Percentiles rank a stretch among this genome's conserved stretches.
These are phyloP conservation scores for Baronia brevicornis DNA, from an alignment of 2,888 invertebrate genomes.

Conservation along the genomic window DNA sequence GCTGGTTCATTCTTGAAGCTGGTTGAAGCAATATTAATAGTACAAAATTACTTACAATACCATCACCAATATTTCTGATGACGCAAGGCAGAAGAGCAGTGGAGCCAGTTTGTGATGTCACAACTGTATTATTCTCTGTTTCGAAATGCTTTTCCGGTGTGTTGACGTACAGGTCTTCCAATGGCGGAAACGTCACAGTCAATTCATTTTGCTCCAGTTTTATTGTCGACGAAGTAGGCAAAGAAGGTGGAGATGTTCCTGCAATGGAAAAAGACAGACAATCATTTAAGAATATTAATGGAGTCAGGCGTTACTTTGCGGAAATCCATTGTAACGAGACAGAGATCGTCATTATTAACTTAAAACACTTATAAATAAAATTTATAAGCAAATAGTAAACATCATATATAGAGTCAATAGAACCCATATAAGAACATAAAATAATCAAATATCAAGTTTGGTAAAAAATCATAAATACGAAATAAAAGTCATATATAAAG, in stretches of 20 bases:
- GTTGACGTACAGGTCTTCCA: slow-evolving; percentile 60
- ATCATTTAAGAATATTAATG: slow-evolving; percentile 5
- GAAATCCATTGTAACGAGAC: too few species aligned
- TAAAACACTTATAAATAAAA: too few species aligned
- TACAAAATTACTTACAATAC: slow-evolving; percentile 85
- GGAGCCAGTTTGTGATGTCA: slow-evolving; percentile 89
- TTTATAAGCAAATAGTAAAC: too few species aligned
- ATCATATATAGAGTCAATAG: too few species aligned
- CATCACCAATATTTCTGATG: slow-evolving; percentile 90
- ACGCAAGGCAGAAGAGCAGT: slow-evolving; percentile 89
- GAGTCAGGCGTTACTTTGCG: too few species aligned
- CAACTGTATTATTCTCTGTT: slow-evolving; percentile 87
- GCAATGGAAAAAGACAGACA: slow-evolving; percentile 18
- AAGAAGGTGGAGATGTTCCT: slow-evolving; percentile 42
- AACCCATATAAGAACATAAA: too few species aligned
- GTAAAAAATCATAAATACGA: too few species aligned
- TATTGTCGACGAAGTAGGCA: slow-evolving; percentile 37
- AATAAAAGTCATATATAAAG: too few species aligned
- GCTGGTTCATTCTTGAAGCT: too few species aligned
- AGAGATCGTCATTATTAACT: too few species aligned
- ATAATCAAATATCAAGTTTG: too few species aligned
- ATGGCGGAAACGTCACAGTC: slow-evolving; percentile 60
- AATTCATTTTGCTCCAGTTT: slow-evolving; percentile 58
- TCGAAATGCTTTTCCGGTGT: slow-evolving; percentile 85
- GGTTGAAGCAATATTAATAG: background rate